Conservation (phyloP, 2,113 vertebrate genomes). For the Uropsilus gracilis region DNA sequence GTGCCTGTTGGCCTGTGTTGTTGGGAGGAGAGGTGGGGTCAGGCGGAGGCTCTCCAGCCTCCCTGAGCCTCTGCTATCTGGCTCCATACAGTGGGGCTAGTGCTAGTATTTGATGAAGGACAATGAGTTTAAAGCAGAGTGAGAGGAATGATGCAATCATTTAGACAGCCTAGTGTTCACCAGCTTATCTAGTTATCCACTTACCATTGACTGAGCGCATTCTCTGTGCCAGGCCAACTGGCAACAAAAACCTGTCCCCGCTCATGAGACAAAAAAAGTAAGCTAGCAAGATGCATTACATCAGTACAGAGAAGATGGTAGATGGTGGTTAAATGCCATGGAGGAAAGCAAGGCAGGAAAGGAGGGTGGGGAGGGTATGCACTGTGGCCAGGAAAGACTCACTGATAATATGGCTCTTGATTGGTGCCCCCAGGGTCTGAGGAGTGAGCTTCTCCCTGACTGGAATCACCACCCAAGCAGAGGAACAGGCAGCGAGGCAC, state of each 20-base stretch:
- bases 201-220: background rate
- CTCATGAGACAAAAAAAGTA: background rate
- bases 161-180: background rate
- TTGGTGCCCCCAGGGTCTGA: background rate
- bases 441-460: background rate
- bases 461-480: background rate
- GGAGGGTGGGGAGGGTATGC: accelerated
- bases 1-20: too few species aligned
- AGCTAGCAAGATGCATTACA: background rate
- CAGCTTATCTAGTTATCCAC: background rate
- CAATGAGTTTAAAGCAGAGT: background rate
- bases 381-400: background rate
- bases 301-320: background rate
- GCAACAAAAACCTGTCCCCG: background rate
- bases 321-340: background rate
- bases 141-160: background rate
- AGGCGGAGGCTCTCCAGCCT: background rate
- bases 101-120: background rate
- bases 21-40: too few species aligned
- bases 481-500: background rate
- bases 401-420: background rate
- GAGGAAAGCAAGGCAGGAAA: background rate
- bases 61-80: background rate
- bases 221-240: background rate
- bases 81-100: background rate